Evolutionary conservation across 1,140 invertebrate species (phyloP).

Genomic region (Pseudomyrmex gracilis): DNA sequence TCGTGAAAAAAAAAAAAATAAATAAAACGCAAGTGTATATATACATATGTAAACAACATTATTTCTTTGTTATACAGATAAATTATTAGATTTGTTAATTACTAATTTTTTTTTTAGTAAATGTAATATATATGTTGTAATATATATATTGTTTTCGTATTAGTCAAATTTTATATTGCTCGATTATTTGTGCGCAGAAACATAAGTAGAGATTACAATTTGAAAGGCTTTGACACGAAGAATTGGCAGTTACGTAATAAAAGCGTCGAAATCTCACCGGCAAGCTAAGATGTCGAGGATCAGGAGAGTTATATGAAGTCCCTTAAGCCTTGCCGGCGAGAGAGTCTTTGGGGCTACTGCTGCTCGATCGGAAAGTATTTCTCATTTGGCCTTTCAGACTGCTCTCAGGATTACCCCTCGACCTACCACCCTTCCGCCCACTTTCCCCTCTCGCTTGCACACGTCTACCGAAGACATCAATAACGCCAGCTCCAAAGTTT

Average conservation of each 20-base stretch:
- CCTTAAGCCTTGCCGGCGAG: conserved; percentile 71
- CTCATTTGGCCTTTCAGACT: conserved; percentile 82
- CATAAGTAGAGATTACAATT: conserved; percentile 7
- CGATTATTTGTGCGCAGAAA: conserved; percentile 5
- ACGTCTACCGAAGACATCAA: conserved; percentile 73
- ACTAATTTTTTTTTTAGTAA: too few species aligned
- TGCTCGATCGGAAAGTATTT: conserved; percentile 83
- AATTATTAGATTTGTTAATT: too few species aligned
- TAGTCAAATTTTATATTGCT: background rate
- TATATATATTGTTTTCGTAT: background rate
- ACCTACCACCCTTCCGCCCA: background rate
- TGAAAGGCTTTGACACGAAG: conserved; percentile 28
- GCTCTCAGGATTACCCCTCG: conserved; percentile 79
- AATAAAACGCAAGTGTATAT: background rate
- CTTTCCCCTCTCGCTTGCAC: conserved; percentile 36
- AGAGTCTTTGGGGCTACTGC: conserved; percentile 51
- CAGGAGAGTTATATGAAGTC: conserved; percentile 76
- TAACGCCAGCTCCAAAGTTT: conserved; percentile 73
- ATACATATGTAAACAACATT: background rate
- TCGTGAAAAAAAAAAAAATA: background rate
- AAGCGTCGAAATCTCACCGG: conserved; percentile 73
- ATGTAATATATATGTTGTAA: background rate
- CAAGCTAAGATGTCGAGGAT: conserved; percentile 67
- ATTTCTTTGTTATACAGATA: too few species aligned
- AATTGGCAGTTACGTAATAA: conserved; percentile 71